Evolutionary conservation across 2,113 vertebrate genomes (phyloP).

Genomic region (Gallinago media): DNA sequence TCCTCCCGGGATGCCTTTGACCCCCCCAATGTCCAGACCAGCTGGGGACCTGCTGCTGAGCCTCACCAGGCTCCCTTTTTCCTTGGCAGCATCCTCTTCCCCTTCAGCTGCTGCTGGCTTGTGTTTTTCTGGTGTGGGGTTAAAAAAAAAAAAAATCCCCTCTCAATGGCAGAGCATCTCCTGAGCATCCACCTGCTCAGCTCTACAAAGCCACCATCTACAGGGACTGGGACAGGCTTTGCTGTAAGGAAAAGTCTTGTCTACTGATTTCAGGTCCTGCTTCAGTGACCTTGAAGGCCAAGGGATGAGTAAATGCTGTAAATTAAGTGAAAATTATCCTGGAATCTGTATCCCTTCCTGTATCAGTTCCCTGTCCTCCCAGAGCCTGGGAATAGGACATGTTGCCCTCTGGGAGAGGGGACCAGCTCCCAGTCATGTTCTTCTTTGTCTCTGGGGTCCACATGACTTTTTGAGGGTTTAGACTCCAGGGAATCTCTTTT

Average conservation of each 20-base stretch:
- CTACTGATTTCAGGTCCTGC: not conserved
- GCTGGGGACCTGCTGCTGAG: not conserved
- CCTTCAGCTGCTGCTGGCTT: not conserved
- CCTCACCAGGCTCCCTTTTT: not conserved
- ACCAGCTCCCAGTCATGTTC: not conserved
- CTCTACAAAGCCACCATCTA: not conserved
- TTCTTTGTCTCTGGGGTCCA: not conserved
- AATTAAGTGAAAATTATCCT: not conserved
- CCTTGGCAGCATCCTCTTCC: not conserved
- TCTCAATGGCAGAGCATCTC: not conserved
- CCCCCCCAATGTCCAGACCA: not conserved
- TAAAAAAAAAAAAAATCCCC: not conserved
- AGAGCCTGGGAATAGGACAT: not conserved
- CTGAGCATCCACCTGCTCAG: not conserved
- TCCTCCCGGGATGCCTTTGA: not conserved
- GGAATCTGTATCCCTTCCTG: not conserved
- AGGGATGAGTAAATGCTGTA: not conserved
- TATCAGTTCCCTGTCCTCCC: not conserved
- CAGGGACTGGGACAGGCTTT: not conserved
- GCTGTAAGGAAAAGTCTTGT: not conserved
- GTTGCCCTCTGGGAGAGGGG: not conserved
- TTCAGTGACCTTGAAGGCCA: not conserved
- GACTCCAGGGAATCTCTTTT: not conserved
- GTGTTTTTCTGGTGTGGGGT: not conserved
- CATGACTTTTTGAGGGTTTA: not conserved